These are phyloP conservation scores for Ditylenchus dipsaci DNA, from an alignment of 1,140 invertebrate species.

Conservation along the genomic window DNA sequence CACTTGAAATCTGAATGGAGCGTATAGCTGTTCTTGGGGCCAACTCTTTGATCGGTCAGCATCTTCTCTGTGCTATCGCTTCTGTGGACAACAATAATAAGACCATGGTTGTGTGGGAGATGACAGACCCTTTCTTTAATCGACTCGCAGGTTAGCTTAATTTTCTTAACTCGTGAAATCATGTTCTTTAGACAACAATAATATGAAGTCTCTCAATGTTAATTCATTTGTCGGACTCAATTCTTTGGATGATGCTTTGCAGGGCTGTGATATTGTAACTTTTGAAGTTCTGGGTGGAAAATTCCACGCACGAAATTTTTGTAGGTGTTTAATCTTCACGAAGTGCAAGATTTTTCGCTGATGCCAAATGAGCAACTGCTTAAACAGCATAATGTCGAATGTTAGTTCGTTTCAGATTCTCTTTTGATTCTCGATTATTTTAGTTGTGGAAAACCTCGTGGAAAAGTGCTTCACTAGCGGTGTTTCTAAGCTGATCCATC, in stretches of 20 bases:
- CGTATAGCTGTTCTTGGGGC: slow-evolving; percentile 26
- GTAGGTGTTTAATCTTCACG: slow-evolving; percentile 40
- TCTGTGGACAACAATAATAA: slow-evolving; percentile 8
- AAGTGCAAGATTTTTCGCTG: slow-evolving; percentile 31
- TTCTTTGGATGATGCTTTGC: background rate
- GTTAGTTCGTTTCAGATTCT: slow-evolving; percentile 27
- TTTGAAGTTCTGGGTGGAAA: background rate
- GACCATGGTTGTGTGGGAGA: slow-evolving; percentile 3
- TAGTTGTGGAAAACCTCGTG: slow-evolving; percentile 31
- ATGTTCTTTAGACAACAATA: slow-evolving; percentile 7
- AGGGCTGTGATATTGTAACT: background rate
- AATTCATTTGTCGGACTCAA: background rate
- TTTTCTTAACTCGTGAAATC: background rate
- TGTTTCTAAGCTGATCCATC: slow-evolving; percentile 25
- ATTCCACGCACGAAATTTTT: slow-evolving; percentile 8
- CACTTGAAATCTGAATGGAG: slow-evolving; percentile 8
- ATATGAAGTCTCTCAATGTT: slow-evolving; percentile 13
- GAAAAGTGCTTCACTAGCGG: slow-evolving; percentile 4
- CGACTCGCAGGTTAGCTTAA: background rate
- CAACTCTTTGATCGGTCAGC: slow-evolving; percentile 37
- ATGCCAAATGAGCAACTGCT: slow-evolving; percentile 14
- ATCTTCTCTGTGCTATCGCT: slow-evolving; percentile 18
- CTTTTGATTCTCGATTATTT: slow-evolving; percentile 6
- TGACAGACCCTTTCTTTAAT: background rate
- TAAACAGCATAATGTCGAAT: slow-evolving; percentile 44